These are phyloP conservation scores for Cinara cedri DNA, from an alignment of 2,888 invertebrate species.

Conservation along the genomic window DNA sequence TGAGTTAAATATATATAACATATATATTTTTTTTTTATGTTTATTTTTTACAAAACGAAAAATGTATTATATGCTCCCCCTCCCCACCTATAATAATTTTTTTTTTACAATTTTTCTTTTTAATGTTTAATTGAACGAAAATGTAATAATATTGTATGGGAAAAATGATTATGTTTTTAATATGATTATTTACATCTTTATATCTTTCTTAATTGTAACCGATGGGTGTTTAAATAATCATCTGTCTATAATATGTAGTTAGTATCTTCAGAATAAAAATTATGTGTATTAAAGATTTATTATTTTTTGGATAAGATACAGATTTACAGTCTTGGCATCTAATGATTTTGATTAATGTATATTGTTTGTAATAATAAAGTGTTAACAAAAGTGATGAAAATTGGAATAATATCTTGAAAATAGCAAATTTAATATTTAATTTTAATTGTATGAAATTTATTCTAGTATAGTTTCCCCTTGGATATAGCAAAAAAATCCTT, in stretches of 20 bases:
- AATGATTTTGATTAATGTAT: neutral
- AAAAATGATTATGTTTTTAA: constrained; percentile 55
- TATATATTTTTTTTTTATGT: constrained; percentile 39
- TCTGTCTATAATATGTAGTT: constrained; percentile 57
- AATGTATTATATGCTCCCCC: constrained; percentile 55
- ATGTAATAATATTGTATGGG: constrained; percentile 55
- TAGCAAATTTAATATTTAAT: too few species aligned
- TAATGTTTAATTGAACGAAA: constrained; percentile 49
- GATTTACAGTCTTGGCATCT: neutral
- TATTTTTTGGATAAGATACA: constrained; percentile 11
- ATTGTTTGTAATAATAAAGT: too few species aligned
- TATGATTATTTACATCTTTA: constrained; percentile 51
- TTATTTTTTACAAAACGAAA: constrained; percentile 57
- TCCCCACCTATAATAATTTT: constrained; percentile 52
- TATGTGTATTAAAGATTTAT: constrained; percentile 42
- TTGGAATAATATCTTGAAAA: too few species aligned
- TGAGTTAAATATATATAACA: constrained; percentile 28
- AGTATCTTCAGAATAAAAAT: constrained; percentile 50
- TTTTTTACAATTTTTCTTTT: constrained; percentile 48
- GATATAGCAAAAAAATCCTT: too few species aligned
- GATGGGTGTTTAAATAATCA: constrained; percentile 46
- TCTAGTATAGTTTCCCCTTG: too few species aligned
- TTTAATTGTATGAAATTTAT: too few species aligned
- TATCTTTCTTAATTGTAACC: constrained; percentile 54
- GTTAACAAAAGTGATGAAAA: too few species aligned